Conservation (phyloP, 2,113 vertebrate species). For the Ivindomyrus marchei region DNA sequence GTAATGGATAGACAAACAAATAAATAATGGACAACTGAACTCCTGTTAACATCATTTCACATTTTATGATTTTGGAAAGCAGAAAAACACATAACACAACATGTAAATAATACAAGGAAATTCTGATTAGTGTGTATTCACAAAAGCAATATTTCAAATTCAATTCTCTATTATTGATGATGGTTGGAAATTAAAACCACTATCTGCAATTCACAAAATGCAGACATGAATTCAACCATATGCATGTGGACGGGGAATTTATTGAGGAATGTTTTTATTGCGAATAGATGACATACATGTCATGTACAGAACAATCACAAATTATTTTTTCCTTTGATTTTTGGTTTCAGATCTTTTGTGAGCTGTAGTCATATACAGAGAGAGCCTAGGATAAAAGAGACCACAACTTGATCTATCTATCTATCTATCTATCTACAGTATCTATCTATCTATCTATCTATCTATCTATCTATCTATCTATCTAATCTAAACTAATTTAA, state of each 20-base stretch:
- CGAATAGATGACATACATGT: background rate
- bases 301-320: background rate
- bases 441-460: background rate
- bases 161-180: background rate
- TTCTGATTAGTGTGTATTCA: background rate
- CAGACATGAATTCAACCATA: background rate
- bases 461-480: background rate
- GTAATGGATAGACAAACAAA: conserved; percentile 14
- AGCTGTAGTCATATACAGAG: background rate
- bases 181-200: background rate
- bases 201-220: conserved; percentile 2
- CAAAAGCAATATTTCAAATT: background rate
- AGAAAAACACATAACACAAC: background rate
- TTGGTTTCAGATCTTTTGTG: background rate
- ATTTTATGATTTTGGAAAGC: background rate
- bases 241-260: background rate
- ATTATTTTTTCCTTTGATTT: background rate
- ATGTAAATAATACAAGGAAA: conserved; percentile 25
- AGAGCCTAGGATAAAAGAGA: background rate
- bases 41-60: background rate
- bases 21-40: background rate
- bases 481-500: background rate
- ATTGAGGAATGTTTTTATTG: background rate
- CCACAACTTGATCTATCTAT: background rate
- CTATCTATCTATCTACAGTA: too few relatives aligned